phyloP scores from a whole-genome alignment of 2,797 vertebrate genomes.

The Melanotaenia pygmaea region DNA sequence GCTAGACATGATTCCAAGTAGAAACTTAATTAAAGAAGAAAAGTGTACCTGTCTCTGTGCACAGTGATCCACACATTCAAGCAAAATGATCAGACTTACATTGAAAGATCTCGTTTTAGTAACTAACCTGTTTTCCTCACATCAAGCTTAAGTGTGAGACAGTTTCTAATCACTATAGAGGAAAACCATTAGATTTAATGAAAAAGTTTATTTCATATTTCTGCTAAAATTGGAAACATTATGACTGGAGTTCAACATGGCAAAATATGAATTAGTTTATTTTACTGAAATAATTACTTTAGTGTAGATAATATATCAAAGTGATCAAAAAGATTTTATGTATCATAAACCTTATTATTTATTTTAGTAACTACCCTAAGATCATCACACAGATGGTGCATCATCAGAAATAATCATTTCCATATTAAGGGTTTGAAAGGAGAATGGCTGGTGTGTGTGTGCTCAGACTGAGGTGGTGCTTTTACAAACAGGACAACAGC shows the following conservation, averaged over 20 bases:
- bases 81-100: not conserved
- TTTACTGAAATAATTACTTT: not conserved
- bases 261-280: not conserved
- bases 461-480: constrained; percentile 21
- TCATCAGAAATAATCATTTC: constrained; percentile 22
- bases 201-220: not conserved
- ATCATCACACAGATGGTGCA: constrained; percentile 17
- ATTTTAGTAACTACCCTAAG: constrained; percentile 11
- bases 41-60: constrained; percentile 8
- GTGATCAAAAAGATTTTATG: not conserved
- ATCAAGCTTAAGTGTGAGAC: not conserved
- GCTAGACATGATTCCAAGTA: constrained; percentile 11
- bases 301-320: not conserved
- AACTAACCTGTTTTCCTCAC: constrained; percentile 13
- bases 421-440: constrained; percentile 8
- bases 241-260: not conserved
- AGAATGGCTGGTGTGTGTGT: constrained; percentile 18
- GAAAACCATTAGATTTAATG: not conserved
- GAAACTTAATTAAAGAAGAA: constrained; percentile 8
- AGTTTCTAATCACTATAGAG: not conserved
- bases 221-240: not conserved
- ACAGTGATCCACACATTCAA: constrained; percentile 10
- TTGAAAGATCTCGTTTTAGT: constrained; percentile 57
- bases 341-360: not conserved
- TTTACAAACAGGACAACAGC: constrained; percentile 22